Conservation (phyloP, 2,888 invertebrate genomes). For the Masnerella sp. region DNA sequence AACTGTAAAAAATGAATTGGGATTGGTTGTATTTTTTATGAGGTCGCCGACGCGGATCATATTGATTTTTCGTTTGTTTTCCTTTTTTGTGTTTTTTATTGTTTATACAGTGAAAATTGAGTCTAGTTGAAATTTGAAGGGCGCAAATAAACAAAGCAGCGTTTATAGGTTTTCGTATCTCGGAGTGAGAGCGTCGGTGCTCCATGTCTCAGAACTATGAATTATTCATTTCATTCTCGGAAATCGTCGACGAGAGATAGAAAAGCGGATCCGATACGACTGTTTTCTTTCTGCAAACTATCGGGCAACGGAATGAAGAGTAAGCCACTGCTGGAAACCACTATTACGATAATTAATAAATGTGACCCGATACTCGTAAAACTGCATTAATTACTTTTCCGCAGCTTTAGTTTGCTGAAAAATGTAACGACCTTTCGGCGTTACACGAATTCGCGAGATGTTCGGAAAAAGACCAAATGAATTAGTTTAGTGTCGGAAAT, state of each 20-base stretch:
- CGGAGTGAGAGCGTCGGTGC: slow-evolving; percentile 57
- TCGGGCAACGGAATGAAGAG: slow-evolving; percentile 34
- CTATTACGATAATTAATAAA: slow-evolving; percentile 39
- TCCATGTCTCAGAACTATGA: slow-evolving; percentile 68
- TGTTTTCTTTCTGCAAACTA: slow-evolving; percentile 44
- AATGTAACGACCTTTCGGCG: no score
- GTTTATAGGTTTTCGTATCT: slow-evolving; percentile 54
- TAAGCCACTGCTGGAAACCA: slow-evolving; percentile 43
- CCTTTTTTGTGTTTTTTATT: no score
- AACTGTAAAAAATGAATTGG: no score
- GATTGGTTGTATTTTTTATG: no score
- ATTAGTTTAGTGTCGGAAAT: no score
- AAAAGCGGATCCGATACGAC: slow-evolving; percentile 50
- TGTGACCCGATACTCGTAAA: slow-evolving; percentile 33
- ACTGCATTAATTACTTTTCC: slow-evolving; percentile 43
- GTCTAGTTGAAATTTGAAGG: slow-evolving; percentile 62
- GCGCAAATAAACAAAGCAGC: slow-evolving; percentile 68
- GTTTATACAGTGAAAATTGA: background rate
- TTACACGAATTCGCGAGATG: no score
- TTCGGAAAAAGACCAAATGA: background rate
- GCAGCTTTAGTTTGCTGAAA: no score
- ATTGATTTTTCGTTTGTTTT: no score
- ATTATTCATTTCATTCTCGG: slow-evolving; percentile 74
- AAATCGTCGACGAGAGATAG: slow-evolving; percentile 63
- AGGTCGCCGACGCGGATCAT: background rate